phyloP scores from a whole-genome alignment of 2,888 invertebrate genomes.

The Sinodicranocentrus sp. region DNA sequence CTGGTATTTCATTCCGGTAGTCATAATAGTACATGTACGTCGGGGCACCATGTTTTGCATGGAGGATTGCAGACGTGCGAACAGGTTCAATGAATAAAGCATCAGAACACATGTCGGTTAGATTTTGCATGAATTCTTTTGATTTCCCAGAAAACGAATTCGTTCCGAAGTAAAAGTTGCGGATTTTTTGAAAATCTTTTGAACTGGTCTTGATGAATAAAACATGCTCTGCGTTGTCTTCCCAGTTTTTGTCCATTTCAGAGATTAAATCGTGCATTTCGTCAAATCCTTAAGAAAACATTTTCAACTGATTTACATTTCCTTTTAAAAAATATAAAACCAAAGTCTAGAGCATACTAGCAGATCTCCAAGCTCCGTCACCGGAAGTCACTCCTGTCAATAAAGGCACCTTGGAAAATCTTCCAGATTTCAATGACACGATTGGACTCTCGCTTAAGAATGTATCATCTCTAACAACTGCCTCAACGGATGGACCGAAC shows the following conservation, averaged over 20 bases:
- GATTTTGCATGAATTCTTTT: constrained; percentile 56
- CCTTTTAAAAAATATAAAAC: no score
- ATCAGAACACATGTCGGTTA: constrained; percentile 60
- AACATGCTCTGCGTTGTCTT: not conserved
- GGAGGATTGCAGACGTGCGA: constrained; percentile 42
- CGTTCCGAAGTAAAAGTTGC: constrained; percentile 61
- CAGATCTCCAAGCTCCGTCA: not conserved
- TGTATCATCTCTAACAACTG: constrained; percentile 43
- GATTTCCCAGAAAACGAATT: not conserved
- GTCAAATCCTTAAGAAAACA: constrained; percentile 26
- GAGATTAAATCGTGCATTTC: constrained; percentile 25
- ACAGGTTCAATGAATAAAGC: constrained; percentile 53
- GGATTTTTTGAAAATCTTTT: constrained; percentile 38
- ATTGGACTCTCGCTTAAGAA: constrained; percentile 55
- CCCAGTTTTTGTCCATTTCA: constrained; percentile 29
- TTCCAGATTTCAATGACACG: constrained; percentile 22
- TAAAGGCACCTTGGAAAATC: constrained; percentile 58
- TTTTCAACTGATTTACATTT: no score
- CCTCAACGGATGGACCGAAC: constrained; percentile 68
- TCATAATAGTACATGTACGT: constrained; percentile 68
- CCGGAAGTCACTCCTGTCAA: constrained; percentile 43
- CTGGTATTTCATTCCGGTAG: no score
- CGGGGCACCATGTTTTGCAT: constrained; percentile 47
- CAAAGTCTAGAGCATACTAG: no score
- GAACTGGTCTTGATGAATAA: no score